Base-by-base conservation (phyloP, 2,888 invertebrate species). In the Osmoderma eremita region DNA sequence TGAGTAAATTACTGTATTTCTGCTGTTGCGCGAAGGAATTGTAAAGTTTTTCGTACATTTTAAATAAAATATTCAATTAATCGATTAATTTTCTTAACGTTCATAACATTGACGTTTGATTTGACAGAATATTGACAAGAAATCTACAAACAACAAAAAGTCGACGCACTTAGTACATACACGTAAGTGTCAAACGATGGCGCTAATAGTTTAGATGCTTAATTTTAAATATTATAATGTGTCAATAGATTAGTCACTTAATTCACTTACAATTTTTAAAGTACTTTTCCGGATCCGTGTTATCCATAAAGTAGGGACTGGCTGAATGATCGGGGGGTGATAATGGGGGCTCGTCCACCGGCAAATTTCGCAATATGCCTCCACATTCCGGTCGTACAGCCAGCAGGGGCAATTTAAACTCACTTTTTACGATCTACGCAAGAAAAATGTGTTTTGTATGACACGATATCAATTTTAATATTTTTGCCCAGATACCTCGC, bases 291-390 rank as follows among this genome's bases (percentile, higher is more conserved):
- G 88, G 85, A 77, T 89, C 83, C 4, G 80, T 79, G 74, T 88
- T 85, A 69, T 88, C 86, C 87, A 89, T 88, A 78, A 90, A 90
- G 80, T 87, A 90, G 0, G 89, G 90, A 70, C 88, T 89, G 70
- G 84, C 79, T 5, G 86, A 85, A 73, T 87, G 87, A 65, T 85
- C 82, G 0, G 87, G 85, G 13, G 89, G 89, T 6, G 84, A 84
- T 39, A 88, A 76, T 64, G 87, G 86, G 18, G 88, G 84, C 74
- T 88, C 87, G 39, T 88, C 86, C 73, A 88, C 83, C 8, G 88
- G 86, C 56, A 87, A 77, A 76, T 87, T 87, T 69, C 88, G 83
- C 73, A 87, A 82, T 68, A 90, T 85, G 13, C 89, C 90, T 38
- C 87, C 87, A 71, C 88, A 88, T 82, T 91, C 90, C 13, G 90